phyloP scores from a whole-genome alignment of 2,113 vertebrate genomes.

The Romanogobio albipinnatus region DNA sequence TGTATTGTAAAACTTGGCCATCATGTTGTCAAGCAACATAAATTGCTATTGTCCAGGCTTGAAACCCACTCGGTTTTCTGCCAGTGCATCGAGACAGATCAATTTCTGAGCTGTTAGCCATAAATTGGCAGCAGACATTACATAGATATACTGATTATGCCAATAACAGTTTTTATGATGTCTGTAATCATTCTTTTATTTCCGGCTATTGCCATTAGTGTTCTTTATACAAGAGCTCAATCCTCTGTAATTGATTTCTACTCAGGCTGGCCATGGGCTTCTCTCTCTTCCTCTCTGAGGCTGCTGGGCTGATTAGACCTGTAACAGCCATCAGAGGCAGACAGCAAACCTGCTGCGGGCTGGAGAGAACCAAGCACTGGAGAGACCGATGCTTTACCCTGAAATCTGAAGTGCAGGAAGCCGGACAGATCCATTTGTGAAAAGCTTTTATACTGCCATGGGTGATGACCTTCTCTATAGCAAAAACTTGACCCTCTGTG shows the following conservation, averaged over 20 bases:
- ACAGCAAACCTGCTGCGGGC: constrained; percentile 56
- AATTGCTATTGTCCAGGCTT: constrained; percentile 23
- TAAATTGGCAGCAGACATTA: constrained; percentile 68
- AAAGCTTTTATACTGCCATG: constrained; percentile 46
- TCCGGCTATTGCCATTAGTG: constrained; percentile 68
- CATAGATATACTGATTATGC: constrained; percentile 61
- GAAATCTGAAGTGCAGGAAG: neutral
- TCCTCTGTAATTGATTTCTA: constrained; percentile 71
- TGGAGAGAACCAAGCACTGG: constrained; percentile 1
- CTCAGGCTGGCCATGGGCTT: constrained; percentile 37
- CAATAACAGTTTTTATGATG: constrained; percentile 67
- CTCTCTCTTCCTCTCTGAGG: constrained; percentile 29
- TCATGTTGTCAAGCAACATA: constrained; percentile 23
- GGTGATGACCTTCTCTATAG: constrained; percentile 69
- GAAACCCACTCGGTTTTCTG: constrained; percentile 30
- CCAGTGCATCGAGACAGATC: constrained; percentile 53
- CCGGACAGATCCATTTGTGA: constrained; percentile 23
- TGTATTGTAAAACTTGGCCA: constrained; percentile 10
- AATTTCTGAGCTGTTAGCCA: constrained; percentile 68
- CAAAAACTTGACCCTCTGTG: constrained; percentile 72
- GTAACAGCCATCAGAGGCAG: constrained; percentile 64
- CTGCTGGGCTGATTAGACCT: constrained; percentile 58
- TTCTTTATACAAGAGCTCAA: constrained; percentile 70
- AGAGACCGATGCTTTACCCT: constrained; percentile 18
- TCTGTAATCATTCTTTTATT: constrained; percentile 63